Evolutionary conservation across 92 coral and sea anemone genomes (phyloP), one percentile per base, ranked within the genome.

Genomic region (Epizoanthus stellaris): DNA sequence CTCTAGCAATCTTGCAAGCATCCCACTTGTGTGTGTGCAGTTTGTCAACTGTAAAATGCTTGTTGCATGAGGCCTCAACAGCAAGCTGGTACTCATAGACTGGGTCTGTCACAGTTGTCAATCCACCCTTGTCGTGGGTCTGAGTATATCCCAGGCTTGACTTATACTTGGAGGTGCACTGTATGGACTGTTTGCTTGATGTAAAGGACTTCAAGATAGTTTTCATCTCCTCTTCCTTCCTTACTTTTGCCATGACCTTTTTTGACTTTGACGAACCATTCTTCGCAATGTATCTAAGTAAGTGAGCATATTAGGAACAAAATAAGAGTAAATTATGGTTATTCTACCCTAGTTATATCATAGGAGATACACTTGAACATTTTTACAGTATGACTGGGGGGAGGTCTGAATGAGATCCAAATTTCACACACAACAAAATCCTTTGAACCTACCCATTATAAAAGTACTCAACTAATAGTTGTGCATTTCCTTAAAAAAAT

Each of bases 21-120:
- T 25, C 67, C 67, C 67, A 36, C 75, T 70, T 70, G 39, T 70
- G 56, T 3, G 17, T 20, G 10, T 6, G 5, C 15, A 70, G 17
- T 4, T 16, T 42, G 20, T 70, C 54, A 2, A 14, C 54, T 15
- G 43, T 70, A 36, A 70, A 70, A 3, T 70, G 25, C 3, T 42
- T 42, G 20, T 70, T 40, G 54, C 75, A 70, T 1, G 75, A 70
- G 20, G 54, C 17, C 56, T 70, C 75, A 15, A 70, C 75, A 4
- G 75, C 75, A 2, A 42, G 75, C 4, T 70, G 75, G 75, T 39
- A 70, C 45, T 70, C 75, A 4, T 70, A 70, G 15, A 39, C 42
- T 39, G 11, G 2, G 23, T 70, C 75, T 3, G 75, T 70, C 6
- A 30, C 75, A 3, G 4, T 39, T 5, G 75, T 70, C 16, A 70